A percentile compares a stretch with the other conserved stretches of the same genome.
These are phyloP conservation scores for Volucella zonaria DNA, from an alignment of 2,888 invertebrate genomes.

Conservation along the genomic window DNA sequence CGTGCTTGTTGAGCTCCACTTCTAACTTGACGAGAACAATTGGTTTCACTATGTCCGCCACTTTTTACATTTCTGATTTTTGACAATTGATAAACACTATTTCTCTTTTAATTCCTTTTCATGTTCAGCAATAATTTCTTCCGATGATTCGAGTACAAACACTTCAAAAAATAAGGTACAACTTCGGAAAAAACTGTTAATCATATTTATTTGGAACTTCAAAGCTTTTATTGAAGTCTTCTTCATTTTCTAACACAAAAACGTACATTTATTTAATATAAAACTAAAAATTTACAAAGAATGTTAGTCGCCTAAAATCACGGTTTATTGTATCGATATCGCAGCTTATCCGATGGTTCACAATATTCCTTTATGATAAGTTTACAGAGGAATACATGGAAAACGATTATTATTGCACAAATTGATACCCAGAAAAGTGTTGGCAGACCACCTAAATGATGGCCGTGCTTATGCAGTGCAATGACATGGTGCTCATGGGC, in stretches of 20 bases:
- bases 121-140: too few species aligned
- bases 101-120: too few species aligned
- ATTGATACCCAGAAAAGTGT: constrained; percentile 96
- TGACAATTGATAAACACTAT: too few species aligned
- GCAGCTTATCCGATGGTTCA: constrained; percentile 87
- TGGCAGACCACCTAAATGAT: constrained; percentile 94
- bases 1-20: too few species aligned
- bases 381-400: constrained; percentile 96
- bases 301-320: constrained; percentile 82
- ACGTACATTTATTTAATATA: constrained; percentile 63
- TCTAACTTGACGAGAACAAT: too few species aligned
- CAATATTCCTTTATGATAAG: constrained; percentile 95
- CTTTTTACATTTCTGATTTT: too few species aligned
- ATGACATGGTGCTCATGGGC: constrained; percentile 95
- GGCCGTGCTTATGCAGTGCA: constrained; percentile 94
- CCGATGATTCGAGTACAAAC: too few species aligned
- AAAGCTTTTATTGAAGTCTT: constrained; percentile 40
- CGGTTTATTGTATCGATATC: constrained; percentile 88
- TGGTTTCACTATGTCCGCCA: too few species aligned
- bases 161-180: too few species aligned
- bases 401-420: constrained; percentile 92
- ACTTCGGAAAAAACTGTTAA: constrained; percentile 7
- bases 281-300: constrained; percentile 65
- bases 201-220: constrained; percentile 37
- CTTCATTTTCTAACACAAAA: constrained; percentile 58